These are phyloP conservation scores for Epinotia demarniana DNA, from an alignment of 2,888 invertebrate species.

Conservation along the genomic window DNA sequence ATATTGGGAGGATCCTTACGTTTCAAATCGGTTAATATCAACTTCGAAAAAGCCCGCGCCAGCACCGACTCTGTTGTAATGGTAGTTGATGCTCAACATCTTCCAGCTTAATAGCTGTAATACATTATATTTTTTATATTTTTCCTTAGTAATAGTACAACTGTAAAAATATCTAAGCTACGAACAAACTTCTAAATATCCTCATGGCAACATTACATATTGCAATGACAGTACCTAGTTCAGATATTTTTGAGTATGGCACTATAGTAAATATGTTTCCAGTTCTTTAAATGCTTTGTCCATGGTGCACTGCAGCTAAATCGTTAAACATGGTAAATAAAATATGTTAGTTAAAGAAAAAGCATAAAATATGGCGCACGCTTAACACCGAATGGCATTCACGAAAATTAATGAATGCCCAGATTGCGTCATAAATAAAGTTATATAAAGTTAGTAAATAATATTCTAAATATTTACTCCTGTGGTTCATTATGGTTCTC, in stretches of 20 bases:
- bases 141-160: neutral
- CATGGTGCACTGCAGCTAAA: neutral
- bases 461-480: slow-evolving; percentile 2
- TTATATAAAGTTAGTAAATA: neutral
- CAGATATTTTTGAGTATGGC: neutral
- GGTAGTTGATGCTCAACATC: neutral
- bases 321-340: neutral
- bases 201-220: neutral
- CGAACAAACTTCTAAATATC: neutral
- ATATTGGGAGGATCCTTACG: too few species aligned
- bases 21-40: too few species aligned
- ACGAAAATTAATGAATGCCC: neutral
- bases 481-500: neutral
- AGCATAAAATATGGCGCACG: neutral
- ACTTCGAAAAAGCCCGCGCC: neutral
- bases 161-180: neutral
- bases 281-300: neutral
- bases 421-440: neutral
- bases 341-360: neutral
- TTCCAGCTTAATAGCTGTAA: neutral
- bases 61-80: neutral
- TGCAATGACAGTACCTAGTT: neutral
- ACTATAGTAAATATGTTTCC: neutral
- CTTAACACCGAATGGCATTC: neutral
- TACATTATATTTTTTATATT: neutral